Evolutionary conservation across 2,888 invertebrate genomes (phyloP).

Genomic region (Eledona agricola): DNA sequence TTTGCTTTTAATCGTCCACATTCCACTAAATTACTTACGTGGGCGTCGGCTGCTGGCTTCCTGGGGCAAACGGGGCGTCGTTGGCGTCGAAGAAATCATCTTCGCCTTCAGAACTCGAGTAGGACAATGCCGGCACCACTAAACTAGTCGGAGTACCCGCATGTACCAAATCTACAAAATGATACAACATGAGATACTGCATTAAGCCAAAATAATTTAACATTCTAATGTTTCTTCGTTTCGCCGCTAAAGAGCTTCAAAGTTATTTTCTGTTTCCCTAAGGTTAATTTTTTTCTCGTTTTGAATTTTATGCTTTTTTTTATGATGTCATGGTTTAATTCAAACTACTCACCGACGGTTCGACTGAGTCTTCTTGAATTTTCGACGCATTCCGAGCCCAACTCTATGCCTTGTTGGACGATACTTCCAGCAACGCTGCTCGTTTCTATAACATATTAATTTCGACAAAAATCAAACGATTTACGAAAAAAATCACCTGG

Average conservation of each 20-base stretch:
- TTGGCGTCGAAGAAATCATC: slow-evolving; percentile 95
- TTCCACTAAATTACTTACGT: slow-evolving; percentile 53
- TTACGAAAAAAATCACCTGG: slow-evolving; percentile 44
- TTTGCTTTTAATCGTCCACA: no score
- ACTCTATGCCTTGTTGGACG: slow-evolving; percentile 70
- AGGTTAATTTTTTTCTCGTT: no score
- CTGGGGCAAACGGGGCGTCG: slow-evolving; percentile 68
- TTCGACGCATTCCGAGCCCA: slow-evolving; percentile 72
- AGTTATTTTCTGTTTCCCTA: no score
- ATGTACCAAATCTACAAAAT: no score
- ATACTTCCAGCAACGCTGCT: slow-evolving; percentile 41
- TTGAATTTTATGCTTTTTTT: no score
- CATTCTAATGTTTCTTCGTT: no score
- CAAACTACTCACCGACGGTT: slow-evolving; percentile 49
- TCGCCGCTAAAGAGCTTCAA: no score
- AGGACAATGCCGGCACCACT: slow-evolving; percentile 89
- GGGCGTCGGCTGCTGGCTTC: slow-evolving; percentile 56
- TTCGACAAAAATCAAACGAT: neutral
- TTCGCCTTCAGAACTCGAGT: slow-evolving; percentile 97
- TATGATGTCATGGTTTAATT: neutral
- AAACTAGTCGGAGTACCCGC: slow-evolving; percentile 73
- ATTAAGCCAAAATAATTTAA: no score
- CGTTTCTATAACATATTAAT: slow-evolving; percentile 43
- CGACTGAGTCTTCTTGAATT: slow-evolving; percentile 57
- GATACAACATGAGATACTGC: no score